Conservation (phyloP, 2,888 invertebrate genomes). For the Tuberolachnus salignus region DNA sequence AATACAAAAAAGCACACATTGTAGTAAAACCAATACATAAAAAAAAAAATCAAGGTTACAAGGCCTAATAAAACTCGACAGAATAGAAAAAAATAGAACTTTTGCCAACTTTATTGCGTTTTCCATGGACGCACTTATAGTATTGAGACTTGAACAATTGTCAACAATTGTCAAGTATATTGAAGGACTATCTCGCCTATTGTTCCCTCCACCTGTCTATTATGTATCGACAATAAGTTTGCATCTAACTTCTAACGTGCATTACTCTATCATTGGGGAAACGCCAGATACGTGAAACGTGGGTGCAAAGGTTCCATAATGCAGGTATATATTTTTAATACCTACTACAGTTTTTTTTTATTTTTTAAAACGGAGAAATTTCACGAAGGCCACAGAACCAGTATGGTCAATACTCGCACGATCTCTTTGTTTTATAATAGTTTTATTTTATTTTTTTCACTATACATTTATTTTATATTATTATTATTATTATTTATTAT, state of each 20-base stretch:
- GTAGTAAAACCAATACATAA: no score
- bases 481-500: constrained; percentile 12
- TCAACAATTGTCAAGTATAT: background rate
- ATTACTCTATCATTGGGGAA: constrained; percentile 24
- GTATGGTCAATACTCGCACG: constrained; percentile 47
- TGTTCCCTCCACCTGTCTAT: background rate
- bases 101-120: constrained; percentile 28
- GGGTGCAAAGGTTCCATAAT: constrained; percentile 29
- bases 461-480: background rate
- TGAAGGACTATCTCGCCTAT: constrained; percentile 33
- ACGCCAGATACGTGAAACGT: constrained; percentile 29
- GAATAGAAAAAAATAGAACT: constrained; percentile 22
- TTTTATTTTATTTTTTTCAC: constrained; percentile 20
- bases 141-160: background rate
- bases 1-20: background rate
- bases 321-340: constrained; percentile 17
- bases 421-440: constrained; percentile 49
- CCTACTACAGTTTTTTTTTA: constrained; percentile 11
- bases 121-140: constrained; percentile 17
- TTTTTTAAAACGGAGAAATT: constrained; percentile 33
- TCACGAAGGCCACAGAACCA: constrained; percentile 21
- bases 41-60: background rate
- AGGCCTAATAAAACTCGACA: background rate
- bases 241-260: background rate
- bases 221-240: background rate